Conservation (phyloP, 2,113 vertebrate genomes). For the Leiothrix lutea region DNA sequence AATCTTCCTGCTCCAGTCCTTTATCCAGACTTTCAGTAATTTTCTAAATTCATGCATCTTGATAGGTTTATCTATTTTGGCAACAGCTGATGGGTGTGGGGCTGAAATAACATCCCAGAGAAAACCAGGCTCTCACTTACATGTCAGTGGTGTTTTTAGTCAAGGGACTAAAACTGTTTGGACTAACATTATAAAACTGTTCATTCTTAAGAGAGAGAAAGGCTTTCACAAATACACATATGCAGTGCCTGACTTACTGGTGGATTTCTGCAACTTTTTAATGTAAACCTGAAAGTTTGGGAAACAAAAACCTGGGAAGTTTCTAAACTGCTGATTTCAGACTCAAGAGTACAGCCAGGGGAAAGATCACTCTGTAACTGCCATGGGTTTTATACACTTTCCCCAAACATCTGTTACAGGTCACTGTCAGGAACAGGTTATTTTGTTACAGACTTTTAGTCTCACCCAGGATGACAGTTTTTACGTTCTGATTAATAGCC, state of each 20-base stretch:
- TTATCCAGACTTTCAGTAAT: not conserved
- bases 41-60: not conserved
- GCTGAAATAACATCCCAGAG: not conserved
- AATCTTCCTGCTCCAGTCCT: not conserved
- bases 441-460: constrained; percentile 19
- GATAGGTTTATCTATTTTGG: not conserved
- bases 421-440: constrained; percentile 39
- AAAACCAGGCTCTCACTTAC: not conserved
- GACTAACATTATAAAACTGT: not conserved
- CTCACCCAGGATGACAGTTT: constrained; percentile 29
- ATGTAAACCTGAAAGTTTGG: not conserved
- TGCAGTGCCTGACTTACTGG: not conserved
- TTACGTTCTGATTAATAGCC: constrained; percentile 28
- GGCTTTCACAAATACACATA: not conserved
- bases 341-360: not conserved
- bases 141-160: not conserved
- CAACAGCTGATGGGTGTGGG: not conserved
- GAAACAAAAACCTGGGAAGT: not conserved
- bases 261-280: not conserved
- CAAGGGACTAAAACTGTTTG: not conserved
- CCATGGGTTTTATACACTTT: not conserved
- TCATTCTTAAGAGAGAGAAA: not conserved
- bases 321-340: constrained; percentile 36
- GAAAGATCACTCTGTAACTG: constrained; percentile 38
- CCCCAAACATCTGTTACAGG: constrained; percentile 39